Evolutionary conservation across 2,888 invertebrate genomes (phyloP).

Genomic region (Agapostemon virescens): DNA sequence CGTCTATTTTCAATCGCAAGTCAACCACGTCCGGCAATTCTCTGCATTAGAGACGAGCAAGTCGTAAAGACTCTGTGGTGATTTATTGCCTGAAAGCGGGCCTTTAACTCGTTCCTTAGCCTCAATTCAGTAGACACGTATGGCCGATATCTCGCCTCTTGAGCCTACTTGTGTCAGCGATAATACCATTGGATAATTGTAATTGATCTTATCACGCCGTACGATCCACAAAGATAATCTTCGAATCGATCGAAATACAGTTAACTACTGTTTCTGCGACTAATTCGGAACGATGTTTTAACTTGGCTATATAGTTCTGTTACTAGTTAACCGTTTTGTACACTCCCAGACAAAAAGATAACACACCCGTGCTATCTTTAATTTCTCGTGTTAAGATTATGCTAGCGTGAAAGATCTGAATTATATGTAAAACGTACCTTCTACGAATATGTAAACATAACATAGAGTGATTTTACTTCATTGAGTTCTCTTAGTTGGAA

Average conservation of each 20-base stretch:
- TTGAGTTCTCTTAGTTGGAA: too few species aligned
- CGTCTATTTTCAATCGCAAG: slow-evolving; percentile 66
- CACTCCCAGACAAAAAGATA: too few species aligned
- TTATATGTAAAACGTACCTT: too few species aligned
- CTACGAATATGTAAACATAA: too few species aligned
- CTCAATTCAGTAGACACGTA: neutral
- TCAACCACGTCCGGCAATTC: slow-evolving; percentile 64
- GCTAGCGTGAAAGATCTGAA: too few species aligned
- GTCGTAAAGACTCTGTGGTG: slow-evolving; percentile 44
- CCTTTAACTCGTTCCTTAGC: slow-evolving; percentile 9
- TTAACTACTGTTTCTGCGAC: neutral
- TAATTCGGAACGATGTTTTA: neutral
- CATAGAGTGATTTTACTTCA: too few species aligned
- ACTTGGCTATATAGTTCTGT: too few species aligned
- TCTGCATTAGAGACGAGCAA: slow-evolving; percentile 41
- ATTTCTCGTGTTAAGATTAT: too few species aligned
- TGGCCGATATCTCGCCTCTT: slow-evolving; percentile 17
- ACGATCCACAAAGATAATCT: slow-evolving; percentile 6
- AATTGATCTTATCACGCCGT: slow-evolving; percentile 8
- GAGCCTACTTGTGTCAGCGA: slow-evolving; percentile 12
- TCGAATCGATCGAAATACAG: neutral
- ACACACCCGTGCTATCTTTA: too few species aligned
- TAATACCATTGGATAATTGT: slow-evolving; percentile 6
- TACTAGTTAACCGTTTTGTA: too few species aligned
- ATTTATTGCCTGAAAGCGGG: slow-evolving; percentile 39